Percentiles rank a stretch among this genome's conserved stretches.
Evolutionary conservation across 1,140 invertebrate species (phyloP).

Genomic region (Laupala kohalensis): DNA sequence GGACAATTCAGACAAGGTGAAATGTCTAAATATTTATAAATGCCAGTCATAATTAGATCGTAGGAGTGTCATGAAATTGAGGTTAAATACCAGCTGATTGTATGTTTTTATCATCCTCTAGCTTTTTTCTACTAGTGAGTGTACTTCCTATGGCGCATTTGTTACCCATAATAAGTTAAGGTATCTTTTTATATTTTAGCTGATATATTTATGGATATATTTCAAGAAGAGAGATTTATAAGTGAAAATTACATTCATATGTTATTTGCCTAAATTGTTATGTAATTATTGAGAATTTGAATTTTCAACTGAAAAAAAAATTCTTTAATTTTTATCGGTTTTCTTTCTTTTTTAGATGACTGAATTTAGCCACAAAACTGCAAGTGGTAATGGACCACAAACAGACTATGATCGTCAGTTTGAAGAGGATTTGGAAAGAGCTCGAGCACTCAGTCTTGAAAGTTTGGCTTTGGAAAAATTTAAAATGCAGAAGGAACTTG

Average conservation of each 20-base stretch:
- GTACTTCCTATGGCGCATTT: no score
- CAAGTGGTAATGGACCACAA: background rate
- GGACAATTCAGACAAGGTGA: background rate
- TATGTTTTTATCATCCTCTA: no score
- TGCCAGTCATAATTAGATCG: background rate
- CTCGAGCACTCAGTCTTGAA: constrained; percentile 72
- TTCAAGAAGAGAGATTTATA: no score
- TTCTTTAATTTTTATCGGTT: background rate
- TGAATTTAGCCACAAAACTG: background rate
- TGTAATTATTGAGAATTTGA: no score
- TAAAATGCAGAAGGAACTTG: constrained; percentile 31
- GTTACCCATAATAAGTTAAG: no score
- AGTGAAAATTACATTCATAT: no score
- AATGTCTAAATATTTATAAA: background rate
- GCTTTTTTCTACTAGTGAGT: no score
- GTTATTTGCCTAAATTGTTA: no score
- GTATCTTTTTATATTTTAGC: no score
- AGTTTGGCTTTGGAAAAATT: constrained; percentile 70
- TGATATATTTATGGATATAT: no score
- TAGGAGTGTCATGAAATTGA: background rate
- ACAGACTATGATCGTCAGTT: constrained; percentile 66
- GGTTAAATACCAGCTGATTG: background rate
- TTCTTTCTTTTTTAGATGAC: background rate
- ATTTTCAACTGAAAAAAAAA: no score
- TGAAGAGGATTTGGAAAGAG: constrained; percentile 70